phyloP scores from a whole-genome alignment of 2,888 invertebrate species.

The Polydrusus pterygomalis region DNA sequence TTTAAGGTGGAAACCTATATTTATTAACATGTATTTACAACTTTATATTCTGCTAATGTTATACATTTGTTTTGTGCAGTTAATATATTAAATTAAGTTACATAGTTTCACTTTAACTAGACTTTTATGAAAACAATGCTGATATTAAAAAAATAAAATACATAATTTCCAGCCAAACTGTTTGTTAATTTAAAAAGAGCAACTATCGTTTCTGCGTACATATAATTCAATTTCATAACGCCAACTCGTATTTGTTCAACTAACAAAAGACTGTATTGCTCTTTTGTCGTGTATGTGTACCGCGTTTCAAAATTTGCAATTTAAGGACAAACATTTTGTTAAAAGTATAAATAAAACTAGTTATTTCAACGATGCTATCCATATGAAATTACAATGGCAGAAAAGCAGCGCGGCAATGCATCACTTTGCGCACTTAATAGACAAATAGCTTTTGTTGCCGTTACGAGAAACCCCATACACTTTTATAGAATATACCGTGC shows the following conservation, averaged over 20 bases:
- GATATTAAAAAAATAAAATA: no score
- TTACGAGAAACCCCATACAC: no score
- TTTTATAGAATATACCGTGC: no score
- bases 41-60: background rate
- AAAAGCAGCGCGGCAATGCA: no score
- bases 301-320: constrained; percentile 1
- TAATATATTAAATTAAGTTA: background rate
- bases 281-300: background rate
- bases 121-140: no score
- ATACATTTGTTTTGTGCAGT: background rate
- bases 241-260: constrained; percentile 3
- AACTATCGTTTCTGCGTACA: background rate
- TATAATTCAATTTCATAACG: background rate
- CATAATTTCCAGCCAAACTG: no score
- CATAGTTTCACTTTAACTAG: no score
- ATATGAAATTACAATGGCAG: no score
- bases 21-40: constrained; percentile 3
- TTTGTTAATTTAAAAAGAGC: no score
- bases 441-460: no score
- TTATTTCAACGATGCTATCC: no score
- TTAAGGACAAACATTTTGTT: constrained; percentile 5
- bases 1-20: constrained; percentile 3
- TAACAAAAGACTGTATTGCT: constrained; percentile 7
- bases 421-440: no score
- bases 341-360: background rate